Evolutionary conservation across 2,888 invertebrate species (phyloP).

Genomic region (Mythimna albipuncta): DNA sequence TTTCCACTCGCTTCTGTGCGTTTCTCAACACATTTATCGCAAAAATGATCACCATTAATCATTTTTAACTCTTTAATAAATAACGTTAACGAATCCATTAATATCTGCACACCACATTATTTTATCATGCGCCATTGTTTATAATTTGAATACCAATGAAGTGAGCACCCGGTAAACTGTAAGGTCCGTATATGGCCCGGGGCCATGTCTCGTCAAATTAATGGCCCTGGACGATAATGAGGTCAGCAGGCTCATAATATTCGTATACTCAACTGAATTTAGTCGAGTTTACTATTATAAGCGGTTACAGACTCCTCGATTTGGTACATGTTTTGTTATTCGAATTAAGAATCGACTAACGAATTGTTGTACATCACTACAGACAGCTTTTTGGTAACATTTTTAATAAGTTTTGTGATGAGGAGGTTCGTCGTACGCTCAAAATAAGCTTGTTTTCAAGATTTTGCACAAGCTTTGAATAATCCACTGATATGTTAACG

Average conservation of each 20-base stretch:
- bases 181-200: slow-evolving; percentile 25
- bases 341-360: slow-evolving; percentile 34
- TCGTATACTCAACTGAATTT: slow-evolving; percentile 26
- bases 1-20: slow-evolving; percentile 2
- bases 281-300: slow-evolving; percentile 29
- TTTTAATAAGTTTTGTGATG: background rate
- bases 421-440: too few species aligned
- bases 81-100: slow-evolving; percentile 17
- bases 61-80: slow-evolving; percentile 29
- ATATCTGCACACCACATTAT: slow-evolving; percentile 15
- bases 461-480: background rate
- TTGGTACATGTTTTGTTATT: slow-evolving; percentile 16
- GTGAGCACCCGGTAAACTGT: slow-evolving; percentile 34
- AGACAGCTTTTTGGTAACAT: background rate
- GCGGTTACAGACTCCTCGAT: slow-evolving; percentile 16
- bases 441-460: background rate
- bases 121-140: slow-evolving; percentile 27
- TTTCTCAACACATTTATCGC: slow-evolving; percentile 1
- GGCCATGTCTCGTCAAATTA: slow-evolving; percentile 59
- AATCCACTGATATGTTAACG: background rate
- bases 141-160: slow-evolving; percentile 21
- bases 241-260: slow-evolving; percentile 57
- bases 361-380: slow-evolving; percentile 8
- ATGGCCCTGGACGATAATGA: slow-evolving; percentile 60
- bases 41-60: slow-evolving; percentile 19